Percentiles rank a stretch among this genome's conserved stretches.
Evolutionary conservation across 2,888 invertebrate species (phyloP).

Genomic region (Coelinius sp.): DNA sequence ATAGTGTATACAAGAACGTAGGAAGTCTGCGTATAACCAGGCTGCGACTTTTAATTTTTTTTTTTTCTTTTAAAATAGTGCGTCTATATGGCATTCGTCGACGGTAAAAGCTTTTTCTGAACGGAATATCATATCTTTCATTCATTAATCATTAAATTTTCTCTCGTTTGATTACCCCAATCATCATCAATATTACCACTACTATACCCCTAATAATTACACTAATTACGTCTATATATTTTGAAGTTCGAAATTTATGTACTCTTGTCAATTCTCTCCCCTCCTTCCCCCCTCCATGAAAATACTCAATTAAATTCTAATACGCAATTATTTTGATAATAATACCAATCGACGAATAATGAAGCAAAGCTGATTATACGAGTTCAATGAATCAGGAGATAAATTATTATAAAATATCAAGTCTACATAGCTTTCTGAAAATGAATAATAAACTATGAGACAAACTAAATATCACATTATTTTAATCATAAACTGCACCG

Average conservation of each 20-base stretch:
- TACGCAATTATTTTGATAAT: not conserved
- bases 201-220: not conserved
- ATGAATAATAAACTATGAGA: constrained; percentile 25
- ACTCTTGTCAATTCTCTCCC: not conserved
- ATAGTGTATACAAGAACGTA: constrained; percentile 68
- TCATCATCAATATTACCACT: constrained; percentile 1
- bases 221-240: constrained; percentile 14
- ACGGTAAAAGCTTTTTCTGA: constrained; percentile 37
- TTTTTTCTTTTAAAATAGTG: constrained; percentile 62
- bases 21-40: constrained; percentile 68
- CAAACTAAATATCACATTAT: constrained; percentile 48
- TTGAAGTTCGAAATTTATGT: constrained; percentile 13
- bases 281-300: not conserved
- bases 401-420: constrained; percentile 11
- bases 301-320: constrained; percentile 24
- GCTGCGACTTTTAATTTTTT: constrained; percentile 55
- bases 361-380: constrained; percentile 49
- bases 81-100: constrained; percentile 63
- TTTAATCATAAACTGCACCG: constrained; percentile 42
- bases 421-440: not conserved
- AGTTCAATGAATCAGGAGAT: constrained; percentile 9
- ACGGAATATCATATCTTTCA: constrained; percentile 32
- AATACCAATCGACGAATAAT: constrained; percentile 43
- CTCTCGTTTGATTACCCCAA: constrained; percentile 41
- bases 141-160: constrained; percentile 24